Percentiles rank a stretch among this genome's conserved stretches.
phyloP scores from a whole-genome alignment of 2,113 vertebrate species.

The Engystomops pustulosus region DNA sequence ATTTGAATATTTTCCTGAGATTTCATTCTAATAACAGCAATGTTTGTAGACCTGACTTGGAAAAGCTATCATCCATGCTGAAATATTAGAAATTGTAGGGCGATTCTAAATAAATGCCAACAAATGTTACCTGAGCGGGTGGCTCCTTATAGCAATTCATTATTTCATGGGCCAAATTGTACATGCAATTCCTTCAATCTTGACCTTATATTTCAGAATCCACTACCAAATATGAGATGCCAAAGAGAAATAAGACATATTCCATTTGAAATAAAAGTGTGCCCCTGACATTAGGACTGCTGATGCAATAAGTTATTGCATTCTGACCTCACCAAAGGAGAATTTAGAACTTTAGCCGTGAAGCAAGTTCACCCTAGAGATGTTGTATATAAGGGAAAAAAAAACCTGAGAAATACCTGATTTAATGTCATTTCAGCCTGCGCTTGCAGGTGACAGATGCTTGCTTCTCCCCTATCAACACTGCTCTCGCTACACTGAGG shows the following conservation, averaged over 20 bases:
- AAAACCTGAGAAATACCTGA: constrained; percentile 34
- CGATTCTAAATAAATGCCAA: constrained; percentile 50
- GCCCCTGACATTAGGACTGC: constrained; percentile 39
- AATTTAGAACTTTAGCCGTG: constrained; percentile 33
- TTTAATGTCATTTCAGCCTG: constrained; percentile 49
- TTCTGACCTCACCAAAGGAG: constrained; percentile 46
- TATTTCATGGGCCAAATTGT: constrained; percentile 22
- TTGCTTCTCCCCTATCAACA: constrained; percentile 43
- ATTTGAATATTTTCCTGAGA: constrained; percentile 30
- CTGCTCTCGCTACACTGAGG: constrained; percentile 39
- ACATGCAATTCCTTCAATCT: constrained; percentile 37
- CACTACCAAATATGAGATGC: constrained; percentile 44
- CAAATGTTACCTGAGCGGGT: constrained; percentile 49
- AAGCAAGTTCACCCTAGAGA: constrained; percentile 43
- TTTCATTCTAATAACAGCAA: constrained; percentile 38
- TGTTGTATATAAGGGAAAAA: background rate
- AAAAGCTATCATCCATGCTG: constrained; percentile 17
- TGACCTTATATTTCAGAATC: constrained; percentile 47
- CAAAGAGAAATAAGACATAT: constrained; percentile 37
- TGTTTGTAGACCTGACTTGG: constrained; percentile 30
- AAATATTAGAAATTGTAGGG: constrained; percentile 39
- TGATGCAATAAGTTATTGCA: constrained; percentile 32
- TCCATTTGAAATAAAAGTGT: constrained; percentile 50
- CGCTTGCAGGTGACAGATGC: constrained; percentile 60
- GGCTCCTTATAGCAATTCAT: constrained; percentile 47